A percentile compares a stretch with the other conserved stretches of the same genome.
These are phyloP conservation scores for Beaufortia kweichowensis DNA, from an alignment of 2,113 vertebrate genomes.

Conservation along the genomic window DNA sequence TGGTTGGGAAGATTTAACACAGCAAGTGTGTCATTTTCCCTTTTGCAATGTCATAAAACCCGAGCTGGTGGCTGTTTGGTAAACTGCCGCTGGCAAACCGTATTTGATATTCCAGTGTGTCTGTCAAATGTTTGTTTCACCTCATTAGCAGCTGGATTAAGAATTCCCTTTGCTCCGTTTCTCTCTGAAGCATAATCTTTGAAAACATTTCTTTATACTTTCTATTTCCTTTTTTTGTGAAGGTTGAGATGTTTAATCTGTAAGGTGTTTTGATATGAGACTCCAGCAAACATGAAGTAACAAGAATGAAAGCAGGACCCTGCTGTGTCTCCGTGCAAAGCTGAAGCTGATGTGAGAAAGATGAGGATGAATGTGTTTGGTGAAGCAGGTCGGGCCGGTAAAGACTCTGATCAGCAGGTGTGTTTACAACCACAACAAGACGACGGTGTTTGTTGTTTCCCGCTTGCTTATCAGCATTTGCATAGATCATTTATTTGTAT, in stretches of 20 bases:
- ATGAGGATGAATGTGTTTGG: conserved; percentile 36
- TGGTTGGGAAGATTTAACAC: not conserved
- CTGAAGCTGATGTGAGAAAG: not conserved
- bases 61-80: conserved; percentile 54
- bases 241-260: conserved; percentile 14
- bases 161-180: conserved; percentile 26
- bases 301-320: conserved; percentile 21
- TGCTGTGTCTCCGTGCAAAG: conserved; percentile 25
- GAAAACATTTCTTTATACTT: not conserved
- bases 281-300: not conserved
- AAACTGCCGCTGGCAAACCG: conserved; percentile 49
- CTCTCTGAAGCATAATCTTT: conserved; percentile 25
- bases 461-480: not conserved
- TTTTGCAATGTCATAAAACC: conserved; percentile 46
- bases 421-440: conserved; percentile 17
- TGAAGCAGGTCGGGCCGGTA: conserved; percentile 24
- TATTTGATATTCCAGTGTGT: conserved; percentile 57
- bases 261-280: conserved; percentile 21
- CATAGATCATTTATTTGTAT: conserved; percentile 16
- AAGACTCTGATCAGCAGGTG: conserved; percentile 28
- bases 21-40: not conserved
- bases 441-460: too few relatives aligned
- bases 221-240: not conserved
- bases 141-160: conserved; percentile 22
- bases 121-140: conserved; percentile 12